Percentiles rank a stretch among this genome's conserved stretches.
phyloP scores from a whole-genome alignment of 1,140 invertebrate genomes.

The Platyura marginata region DNA sequence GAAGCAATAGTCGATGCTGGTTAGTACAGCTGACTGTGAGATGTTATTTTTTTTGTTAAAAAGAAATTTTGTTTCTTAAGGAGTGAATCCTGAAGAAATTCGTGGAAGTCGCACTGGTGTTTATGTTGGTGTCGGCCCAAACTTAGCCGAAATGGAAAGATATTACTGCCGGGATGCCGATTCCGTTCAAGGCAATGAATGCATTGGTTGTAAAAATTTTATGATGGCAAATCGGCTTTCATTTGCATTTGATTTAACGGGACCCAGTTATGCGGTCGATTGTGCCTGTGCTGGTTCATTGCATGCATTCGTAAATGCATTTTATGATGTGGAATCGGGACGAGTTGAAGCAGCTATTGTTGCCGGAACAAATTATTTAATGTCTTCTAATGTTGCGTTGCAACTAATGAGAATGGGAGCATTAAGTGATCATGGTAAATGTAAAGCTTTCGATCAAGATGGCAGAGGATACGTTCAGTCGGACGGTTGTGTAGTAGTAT shows the following conservation, averaged over 20 bases:
- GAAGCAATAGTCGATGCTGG: slow-evolving; percentile 19
- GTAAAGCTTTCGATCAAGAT: slow-evolving; percentile 41
- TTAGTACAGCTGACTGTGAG: no score
- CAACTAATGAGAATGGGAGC: slow-evolving; percentile 31
- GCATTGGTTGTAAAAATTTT: slow-evolving; percentile 9
- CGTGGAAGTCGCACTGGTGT: slow-evolving; percentile 67
- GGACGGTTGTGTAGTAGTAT: slow-evolving; percentile 34
- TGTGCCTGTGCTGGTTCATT: slow-evolving; percentile 59
- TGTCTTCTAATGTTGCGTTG: not conserved
- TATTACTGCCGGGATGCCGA: slow-evolving; percentile 57
- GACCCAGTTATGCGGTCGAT: slow-evolving; percentile 57
- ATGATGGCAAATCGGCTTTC: slow-evolving; percentile 10
- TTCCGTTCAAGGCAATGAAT: slow-evolving; percentile 6
- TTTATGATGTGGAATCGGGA: not conserved
- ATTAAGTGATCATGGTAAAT: slow-evolving; percentile 35
- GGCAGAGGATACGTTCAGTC: slow-evolving; percentile 40
- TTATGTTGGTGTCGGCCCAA: slow-evolving; percentile 79
- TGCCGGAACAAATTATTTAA: slow-evolving; percentile 4
- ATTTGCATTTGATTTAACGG: slow-evolving; percentile 33
- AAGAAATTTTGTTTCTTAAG: slow-evolving; percentile 80
- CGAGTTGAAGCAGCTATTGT: slow-evolving; percentile 1
- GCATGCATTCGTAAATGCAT: not conserved
- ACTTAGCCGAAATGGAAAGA: slow-evolving; percentile 68
- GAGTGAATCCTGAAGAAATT: slow-evolving; percentile 53
- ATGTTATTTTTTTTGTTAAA: no score